These are phyloP conservation scores for Sepiola atlantica DNA, from an alignment of 2,888 invertebrate species.

Conservation along the genomic window DNA sequence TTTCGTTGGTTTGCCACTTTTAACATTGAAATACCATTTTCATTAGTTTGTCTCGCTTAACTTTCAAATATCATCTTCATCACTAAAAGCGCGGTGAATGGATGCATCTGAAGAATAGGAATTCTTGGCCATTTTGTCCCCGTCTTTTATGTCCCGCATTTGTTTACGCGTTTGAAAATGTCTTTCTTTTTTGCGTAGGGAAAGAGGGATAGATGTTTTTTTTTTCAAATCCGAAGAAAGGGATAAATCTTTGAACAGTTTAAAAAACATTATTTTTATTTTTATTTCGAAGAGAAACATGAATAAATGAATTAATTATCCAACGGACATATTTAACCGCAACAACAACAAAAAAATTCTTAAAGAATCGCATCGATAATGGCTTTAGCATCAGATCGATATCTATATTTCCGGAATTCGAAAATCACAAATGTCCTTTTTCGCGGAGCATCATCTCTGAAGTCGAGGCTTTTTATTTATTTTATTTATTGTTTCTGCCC, in stretches of 20 bases:
- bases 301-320: neutral
- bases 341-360: no score
- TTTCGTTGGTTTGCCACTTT: no score
- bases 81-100: no score
- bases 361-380: neutral
- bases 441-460: neutral
- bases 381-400: neutral
- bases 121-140: neutral
- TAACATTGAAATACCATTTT: no score
- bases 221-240: neutral
- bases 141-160: neutral
- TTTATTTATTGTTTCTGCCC: neutral
- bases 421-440: neutral
- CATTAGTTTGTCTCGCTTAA: no score
- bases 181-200: neutral
- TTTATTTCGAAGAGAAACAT: neutral
- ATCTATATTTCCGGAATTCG: neutral
- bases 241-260: neutral
- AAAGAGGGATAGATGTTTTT: neutral
- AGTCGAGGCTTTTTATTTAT: no score
- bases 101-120: no score
- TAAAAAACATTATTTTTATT: neutral
- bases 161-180: fast-evolving
- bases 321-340: neutral
- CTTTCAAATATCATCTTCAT: no score